phyloP scores from a whole-genome alignment of 2,113 vertebrate genomes.

The Platysteira castanea region DNA sequence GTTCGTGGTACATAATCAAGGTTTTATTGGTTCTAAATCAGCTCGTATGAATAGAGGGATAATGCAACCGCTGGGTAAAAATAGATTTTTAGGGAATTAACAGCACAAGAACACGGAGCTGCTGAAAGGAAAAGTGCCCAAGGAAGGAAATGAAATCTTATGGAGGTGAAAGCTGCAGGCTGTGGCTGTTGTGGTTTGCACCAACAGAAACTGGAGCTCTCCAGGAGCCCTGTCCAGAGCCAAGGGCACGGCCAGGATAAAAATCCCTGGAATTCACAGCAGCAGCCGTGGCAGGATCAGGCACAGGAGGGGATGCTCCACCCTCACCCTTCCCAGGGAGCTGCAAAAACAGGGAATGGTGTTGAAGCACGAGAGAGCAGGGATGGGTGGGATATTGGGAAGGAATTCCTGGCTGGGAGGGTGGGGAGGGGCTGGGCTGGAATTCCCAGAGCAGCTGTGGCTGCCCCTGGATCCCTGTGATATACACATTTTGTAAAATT shows the following conservation, averaged over 20 bases:
- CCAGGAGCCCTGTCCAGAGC: background rate
- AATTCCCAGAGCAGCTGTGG: background rate
- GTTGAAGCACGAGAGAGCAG: fast-evolving
- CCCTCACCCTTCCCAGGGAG: background rate
- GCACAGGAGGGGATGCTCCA: background rate
- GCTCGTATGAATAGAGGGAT: background rate
- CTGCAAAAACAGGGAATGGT: fast-evolving
- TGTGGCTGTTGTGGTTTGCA: fast-evolving
- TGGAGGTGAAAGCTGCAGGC: background rate
- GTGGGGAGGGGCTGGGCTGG: background rate
- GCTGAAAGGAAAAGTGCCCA: background rate
- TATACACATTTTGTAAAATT: too few species aligned
- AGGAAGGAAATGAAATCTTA: background rate
- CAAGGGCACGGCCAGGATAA: background rate
- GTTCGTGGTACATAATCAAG: background rate
- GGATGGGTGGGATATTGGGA: background rate
- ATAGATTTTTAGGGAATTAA: background rate
- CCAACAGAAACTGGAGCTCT: background rate
- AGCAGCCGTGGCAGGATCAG: fast-evolving
- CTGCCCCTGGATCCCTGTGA: background rate
- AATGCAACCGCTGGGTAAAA: background rate
- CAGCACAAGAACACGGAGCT: background rate
- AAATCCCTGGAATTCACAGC: background rate
- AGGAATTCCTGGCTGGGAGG: background rate
- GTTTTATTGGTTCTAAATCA: conserved; percentile 6